Conservation (phyloP, 2,113 vertebrate genomes). For the Pituophis catenifer region DNA sequence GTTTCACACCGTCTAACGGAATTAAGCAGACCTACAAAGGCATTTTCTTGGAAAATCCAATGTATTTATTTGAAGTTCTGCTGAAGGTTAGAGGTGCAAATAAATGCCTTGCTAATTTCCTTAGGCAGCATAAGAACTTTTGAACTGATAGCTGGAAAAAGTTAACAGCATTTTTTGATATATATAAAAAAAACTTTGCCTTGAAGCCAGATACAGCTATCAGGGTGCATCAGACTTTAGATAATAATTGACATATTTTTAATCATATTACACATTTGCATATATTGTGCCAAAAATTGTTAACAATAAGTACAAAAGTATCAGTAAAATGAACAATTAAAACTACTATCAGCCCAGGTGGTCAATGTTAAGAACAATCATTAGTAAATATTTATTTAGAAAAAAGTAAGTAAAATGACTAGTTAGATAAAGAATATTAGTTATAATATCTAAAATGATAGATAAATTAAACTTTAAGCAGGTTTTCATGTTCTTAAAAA, state of each 20-base stretch:
- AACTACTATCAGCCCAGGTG: neutral
- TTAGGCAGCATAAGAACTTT: neutral
- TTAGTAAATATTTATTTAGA: neutral
- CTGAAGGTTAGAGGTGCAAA: constrained; percentile 1
- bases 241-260: neutral
- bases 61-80: constrained; percentile 47
- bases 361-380: neutral
- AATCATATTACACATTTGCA: neutral
- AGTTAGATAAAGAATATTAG: neutral
- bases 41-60: constrained; percentile 55
- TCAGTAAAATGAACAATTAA: neutral
- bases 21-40: constrained; percentile 55
- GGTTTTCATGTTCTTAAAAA: neutral
- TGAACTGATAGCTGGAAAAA: neutral
- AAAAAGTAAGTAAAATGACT: neutral
- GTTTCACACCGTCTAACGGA: constrained; percentile 53
- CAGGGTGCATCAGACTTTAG: neutral
- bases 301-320: neutral
- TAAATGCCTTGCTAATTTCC: constrained; percentile 10
- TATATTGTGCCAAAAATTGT: neutral
- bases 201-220: neutral
- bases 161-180: neutral
- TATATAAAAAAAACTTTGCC: neutral
- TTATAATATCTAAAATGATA: neutral
- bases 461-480: neutral